Conservation (phyloP, 2,888 invertebrate species). For the Kryphioiulus occultus region DNA sequence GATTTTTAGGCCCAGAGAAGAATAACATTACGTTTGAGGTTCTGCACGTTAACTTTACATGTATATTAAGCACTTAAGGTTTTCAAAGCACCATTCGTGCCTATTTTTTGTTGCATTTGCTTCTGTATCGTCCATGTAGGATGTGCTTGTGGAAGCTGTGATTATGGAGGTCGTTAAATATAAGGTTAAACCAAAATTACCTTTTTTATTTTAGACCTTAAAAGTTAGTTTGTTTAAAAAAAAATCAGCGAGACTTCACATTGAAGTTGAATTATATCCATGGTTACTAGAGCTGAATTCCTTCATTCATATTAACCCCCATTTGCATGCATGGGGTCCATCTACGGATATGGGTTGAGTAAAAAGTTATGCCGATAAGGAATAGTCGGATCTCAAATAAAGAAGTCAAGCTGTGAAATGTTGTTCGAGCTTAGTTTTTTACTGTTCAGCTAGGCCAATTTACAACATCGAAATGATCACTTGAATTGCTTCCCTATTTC, state of each 20-base stretch:
- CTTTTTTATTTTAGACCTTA: no score
- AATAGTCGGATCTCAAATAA: background rate
- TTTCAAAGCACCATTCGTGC: no score
- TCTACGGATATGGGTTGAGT: background rate
- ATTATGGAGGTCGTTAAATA: no score
- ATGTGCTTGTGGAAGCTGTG: no score
- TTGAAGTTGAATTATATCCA: background rate
- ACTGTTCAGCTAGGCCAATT: background rate
- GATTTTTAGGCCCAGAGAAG: no score
- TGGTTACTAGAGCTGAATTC: constrained; percentile 2
- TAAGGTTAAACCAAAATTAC: no score
- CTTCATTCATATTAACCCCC: background rate
- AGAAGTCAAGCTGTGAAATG: constrained; percentile 28
- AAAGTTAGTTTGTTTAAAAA: no score
- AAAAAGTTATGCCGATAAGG: background rate
- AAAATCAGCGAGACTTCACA: background rate
- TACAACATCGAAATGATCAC: background rate
- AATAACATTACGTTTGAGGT: no score
- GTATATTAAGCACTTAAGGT: no score
- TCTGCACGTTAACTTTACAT: no score
- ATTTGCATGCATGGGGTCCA: constrained; percentile 4
- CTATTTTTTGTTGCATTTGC: no score
- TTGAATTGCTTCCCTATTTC: constrained; percentile 13
- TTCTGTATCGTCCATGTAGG: no score
- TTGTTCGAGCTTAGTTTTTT: background rate